Evolutionary conservation across 35 echinoderm and acorn worm genomes (phyloP).

Genomic region (Nesometra sesokonis): DNA sequence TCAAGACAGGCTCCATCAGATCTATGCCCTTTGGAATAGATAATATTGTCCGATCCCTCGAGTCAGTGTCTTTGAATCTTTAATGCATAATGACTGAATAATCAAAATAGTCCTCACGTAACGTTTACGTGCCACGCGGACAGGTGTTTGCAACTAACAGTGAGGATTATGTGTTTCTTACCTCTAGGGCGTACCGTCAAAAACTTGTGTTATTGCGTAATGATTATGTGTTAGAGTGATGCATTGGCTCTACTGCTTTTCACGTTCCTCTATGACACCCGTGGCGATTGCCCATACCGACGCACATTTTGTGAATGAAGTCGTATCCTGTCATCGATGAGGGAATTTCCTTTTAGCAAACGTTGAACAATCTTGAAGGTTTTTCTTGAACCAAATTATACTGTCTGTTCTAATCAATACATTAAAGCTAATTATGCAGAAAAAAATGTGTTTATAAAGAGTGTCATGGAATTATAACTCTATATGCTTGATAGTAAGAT

Average conservation of each 20-base stretch:
- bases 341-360: neutral
- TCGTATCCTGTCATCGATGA: neutral
- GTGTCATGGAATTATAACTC: too few relatives aligned
- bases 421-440: too few relatives aligned
- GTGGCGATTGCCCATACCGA: neutral
- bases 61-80: neutral
- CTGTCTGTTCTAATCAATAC: too few relatives aligned
- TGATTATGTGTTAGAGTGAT: neutral
- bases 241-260: neutral
- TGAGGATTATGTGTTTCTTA: neutral
- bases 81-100: neutral
- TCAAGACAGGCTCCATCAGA: neutral
- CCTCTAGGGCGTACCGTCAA: neutral
- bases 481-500: too few relatives aligned
- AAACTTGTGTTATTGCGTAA: neutral
- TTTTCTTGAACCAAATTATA: too few relatives aligned
- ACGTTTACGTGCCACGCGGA: neutral
- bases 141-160: neutral
- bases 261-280: neutral
- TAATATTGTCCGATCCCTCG: neutral
- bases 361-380: neutral
- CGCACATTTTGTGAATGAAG: neutral
- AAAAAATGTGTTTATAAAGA: too few relatives aligned
- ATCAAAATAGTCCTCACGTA: neutral
- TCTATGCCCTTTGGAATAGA: neutral